Percentiles rank a stretch among this genome's conserved stretches.
Conservation (phyloP, 2,113 vertebrate species). For the Lasiurus borealis region DNA sequence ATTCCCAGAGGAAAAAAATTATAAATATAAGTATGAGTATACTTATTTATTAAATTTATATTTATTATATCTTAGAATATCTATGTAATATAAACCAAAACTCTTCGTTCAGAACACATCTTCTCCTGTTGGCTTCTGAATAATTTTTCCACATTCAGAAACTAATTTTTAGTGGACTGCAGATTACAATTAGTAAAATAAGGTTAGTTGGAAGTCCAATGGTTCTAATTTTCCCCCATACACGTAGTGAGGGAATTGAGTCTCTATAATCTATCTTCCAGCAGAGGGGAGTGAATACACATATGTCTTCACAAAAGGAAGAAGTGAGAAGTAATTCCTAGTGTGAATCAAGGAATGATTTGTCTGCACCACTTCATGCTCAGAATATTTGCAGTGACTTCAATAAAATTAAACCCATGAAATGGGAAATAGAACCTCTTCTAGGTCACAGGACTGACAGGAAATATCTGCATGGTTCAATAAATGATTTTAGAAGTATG, state of each 20-base stretch:
- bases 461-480: background rate
- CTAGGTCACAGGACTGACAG: background rate
- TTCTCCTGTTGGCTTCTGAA: background rate
- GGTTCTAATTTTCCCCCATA: background rate
- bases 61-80: background rate
- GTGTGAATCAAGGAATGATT: background rate
- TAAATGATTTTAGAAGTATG: background rate
- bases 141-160: background rate
- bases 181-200: background rate
- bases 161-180: background rate
- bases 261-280: background rate
- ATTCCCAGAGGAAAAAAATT: background rate
- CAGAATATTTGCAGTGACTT: background rate
- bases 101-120: background rate
- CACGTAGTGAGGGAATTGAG: background rate
- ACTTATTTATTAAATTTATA: background rate
- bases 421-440: background rate
- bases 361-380: background rate
- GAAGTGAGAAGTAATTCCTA: background rate
- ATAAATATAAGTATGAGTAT: background rate
- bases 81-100: background rate
- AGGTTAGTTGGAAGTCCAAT: background rate
- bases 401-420: background rate
- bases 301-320: background rate
- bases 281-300: background rate